phyloP scores from a whole-genome alignment of 2,888 invertebrate genomes.

The Dyspetes luteomarginatus region DNA sequence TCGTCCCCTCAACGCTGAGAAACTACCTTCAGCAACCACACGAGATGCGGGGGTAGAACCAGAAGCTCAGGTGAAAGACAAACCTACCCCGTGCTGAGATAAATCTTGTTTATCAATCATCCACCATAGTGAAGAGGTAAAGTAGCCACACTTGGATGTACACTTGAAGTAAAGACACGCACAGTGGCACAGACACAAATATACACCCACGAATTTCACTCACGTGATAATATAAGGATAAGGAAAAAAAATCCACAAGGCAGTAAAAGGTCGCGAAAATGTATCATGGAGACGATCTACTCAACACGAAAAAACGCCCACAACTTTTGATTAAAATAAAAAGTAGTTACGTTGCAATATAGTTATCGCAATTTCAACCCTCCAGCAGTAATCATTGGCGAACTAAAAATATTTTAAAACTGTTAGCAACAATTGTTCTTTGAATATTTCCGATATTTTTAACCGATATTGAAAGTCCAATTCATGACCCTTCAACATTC shows the following conservation, averaged over 20 bases:
- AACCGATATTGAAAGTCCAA: too few species aligned
- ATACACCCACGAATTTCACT: slow-evolving; percentile 24
- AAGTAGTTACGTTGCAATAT: too few species aligned
- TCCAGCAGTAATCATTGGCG: too few species aligned
- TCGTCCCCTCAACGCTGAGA: slow-evolving; percentile 75
- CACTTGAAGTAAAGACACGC: slow-evolving; percentile 32
- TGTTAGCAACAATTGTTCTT: too few species aligned
- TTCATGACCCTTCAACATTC: too few species aligned
- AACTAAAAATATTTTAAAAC: too few species aligned
- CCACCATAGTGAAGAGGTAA: slow-evolving; percentile 62
- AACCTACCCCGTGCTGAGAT: slow-evolving; percentile 23
- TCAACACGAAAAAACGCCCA: not conserved
- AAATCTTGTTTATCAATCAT: slow-evolving; percentile 68
- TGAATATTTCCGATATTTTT: too few species aligned
- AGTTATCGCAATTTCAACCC: too few species aligned
- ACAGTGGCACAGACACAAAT: slow-evolving; percentile 29
- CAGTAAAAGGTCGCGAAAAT: not conserved
- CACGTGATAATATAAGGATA: not conserved
- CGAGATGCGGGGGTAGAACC: slow-evolving; percentile 37
- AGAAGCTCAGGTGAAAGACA: slow-evolving; percentile 44
- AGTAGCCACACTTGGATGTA: slow-evolving; percentile 18
- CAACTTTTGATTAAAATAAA: too few species aligned
- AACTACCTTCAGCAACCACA: slow-evolving; percentile 67
- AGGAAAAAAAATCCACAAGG: not conserved
- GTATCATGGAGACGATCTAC: not conserved